These are phyloP conservation scores for Blera fallax DNA, from an alignment of 2,888 invertebrate species.

Conservation along the genomic window DNA sequence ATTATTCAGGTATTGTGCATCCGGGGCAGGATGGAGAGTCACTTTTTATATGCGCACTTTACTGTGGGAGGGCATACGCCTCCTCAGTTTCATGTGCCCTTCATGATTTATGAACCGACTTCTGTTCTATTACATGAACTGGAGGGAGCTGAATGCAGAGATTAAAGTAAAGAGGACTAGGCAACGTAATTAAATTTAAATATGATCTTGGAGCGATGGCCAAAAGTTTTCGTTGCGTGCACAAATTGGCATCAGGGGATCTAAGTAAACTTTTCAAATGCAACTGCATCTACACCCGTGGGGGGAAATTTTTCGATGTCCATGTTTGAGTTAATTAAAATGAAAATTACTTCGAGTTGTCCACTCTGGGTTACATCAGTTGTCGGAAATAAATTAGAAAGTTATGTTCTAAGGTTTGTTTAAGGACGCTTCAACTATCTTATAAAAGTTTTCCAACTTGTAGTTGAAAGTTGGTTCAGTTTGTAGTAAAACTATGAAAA, in stretches of 20 bases:
- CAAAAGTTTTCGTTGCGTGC: slow-evolving; percentile 9
- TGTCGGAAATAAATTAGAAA: no score
- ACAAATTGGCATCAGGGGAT: slow-evolving; percentile 8
- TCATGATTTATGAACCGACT: slow-evolving; percentile 51
- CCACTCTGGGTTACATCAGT: neutral
- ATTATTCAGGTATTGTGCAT: slow-evolving; percentile 64
- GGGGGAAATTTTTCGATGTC: neutral
- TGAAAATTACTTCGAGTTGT: slow-evolving; percentile 12
- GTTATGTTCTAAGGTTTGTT: no score
- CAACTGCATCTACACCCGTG: neutral
- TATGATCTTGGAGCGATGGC: slow-evolving; percentile 11
- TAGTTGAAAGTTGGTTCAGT: no score
- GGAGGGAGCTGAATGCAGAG: neutral
- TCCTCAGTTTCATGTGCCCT: neutral
- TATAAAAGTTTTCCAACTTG: no score
- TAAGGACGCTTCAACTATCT: no score
- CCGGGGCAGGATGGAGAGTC: slow-evolving; percentile 43
- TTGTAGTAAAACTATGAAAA: no score
- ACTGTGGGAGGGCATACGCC: neutral
- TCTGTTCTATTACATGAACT: neutral
- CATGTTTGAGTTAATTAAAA: slow-evolving; percentile 33
- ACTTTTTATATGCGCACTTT: neutral
- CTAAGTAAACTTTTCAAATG: slow-evolving; percentile 18
- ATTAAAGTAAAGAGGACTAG: neutral
- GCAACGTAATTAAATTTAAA: slow-evolving; percentile 49